Evolutionary conservation across 2,113 vertebrate species (phyloP).

Genomic region (Ceyx melanurus): DNA sequence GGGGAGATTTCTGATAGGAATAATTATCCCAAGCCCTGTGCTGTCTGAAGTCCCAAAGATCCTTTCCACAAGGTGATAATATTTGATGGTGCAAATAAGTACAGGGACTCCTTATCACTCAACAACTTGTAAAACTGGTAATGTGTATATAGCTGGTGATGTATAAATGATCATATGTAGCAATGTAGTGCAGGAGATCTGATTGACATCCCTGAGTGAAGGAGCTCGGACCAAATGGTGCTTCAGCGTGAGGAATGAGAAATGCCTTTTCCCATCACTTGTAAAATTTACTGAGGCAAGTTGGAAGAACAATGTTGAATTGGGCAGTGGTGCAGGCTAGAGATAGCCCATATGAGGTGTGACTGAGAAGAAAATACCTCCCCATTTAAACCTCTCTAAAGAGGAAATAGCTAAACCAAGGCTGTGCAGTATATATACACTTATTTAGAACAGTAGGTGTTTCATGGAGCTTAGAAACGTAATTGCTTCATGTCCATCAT

Average conservation of each 20-base stretch:
- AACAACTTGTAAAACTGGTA: background rate
- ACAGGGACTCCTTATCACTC: background rate
- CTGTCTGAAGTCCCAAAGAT: background rate
- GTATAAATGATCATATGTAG: background rate
- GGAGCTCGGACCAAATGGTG: background rate
- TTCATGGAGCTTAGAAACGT: background rate
- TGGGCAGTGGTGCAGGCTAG: background rate
- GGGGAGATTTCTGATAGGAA: background rate
- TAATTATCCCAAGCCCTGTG: background rate
- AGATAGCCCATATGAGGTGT: background rate
- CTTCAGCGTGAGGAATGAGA: background rate
- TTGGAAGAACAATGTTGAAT: background rate
- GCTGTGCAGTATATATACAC: background rate
- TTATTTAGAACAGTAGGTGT: background rate
- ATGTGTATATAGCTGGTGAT: background rate
- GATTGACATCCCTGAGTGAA: background rate
- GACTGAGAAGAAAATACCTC: background rate
- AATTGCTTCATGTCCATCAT: constrained; percentile 38
- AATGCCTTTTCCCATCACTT: background rate
- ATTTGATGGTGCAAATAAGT: background rate
- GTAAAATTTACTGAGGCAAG: background rate
- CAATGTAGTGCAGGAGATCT: background rate
- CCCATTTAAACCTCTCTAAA: background rate
- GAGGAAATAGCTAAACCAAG: background rate
- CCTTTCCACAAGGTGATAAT: background rate